phyloP scores from a whole-genome alignment of 2,797 vertebrate genomes.

The Micromesistius poutassou region DNA sequence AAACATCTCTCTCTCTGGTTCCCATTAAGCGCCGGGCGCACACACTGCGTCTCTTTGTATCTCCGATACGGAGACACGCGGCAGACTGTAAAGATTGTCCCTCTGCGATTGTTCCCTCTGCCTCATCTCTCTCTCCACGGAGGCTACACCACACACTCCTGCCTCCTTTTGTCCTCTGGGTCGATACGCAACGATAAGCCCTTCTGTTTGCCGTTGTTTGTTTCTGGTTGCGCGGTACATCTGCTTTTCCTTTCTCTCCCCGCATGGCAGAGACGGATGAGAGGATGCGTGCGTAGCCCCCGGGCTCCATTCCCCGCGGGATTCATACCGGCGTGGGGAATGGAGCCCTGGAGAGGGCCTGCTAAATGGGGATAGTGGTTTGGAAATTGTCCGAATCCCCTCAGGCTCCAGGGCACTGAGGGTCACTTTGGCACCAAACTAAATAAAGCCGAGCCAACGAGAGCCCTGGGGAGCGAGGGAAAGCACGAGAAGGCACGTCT shows the following conservation, averaged over 20 bases:
- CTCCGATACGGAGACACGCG: constrained; percentile 35
- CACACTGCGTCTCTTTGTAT: constrained; percentile 45
- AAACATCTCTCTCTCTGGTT: constrained; percentile 60
- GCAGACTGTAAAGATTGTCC: constrained; percentile 49
- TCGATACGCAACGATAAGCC: constrained; percentile 11
- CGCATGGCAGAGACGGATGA: constrained; percentile 39
- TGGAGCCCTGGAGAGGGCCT: constrained; percentile 48
- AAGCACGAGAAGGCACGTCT: not conserved
- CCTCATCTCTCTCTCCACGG: constrained; percentile 30
- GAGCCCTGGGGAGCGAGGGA: constrained; percentile 22
- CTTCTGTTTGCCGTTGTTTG: constrained; percentile 6
- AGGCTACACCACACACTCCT: constrained; percentile 8
- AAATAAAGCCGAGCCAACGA: constrained; percentile 18
- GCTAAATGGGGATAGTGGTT: constrained; percentile 31
- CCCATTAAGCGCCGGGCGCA: constrained; percentile 46
- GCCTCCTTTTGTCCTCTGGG: constrained; percentile 21
- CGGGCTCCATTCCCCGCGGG: constrained; percentile 40
- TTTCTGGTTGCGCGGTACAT: constrained; percentile 28
- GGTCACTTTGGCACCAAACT: constrained; percentile 23
- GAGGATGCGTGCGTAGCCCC: constrained; percentile 21
- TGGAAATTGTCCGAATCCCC: constrained; percentile 45
- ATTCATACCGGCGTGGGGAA: constrained; percentile 25
- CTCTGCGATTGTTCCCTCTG: constrained; percentile 34
- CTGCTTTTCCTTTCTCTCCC: constrained; percentile 32
- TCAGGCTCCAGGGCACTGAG: constrained; percentile 30